Evolutionary conservation across 2,113 vertebrate species (phyloP), one percentile per base, ranked within the genome.

Genomic region (Rhynchomys soricoides): DNA sequence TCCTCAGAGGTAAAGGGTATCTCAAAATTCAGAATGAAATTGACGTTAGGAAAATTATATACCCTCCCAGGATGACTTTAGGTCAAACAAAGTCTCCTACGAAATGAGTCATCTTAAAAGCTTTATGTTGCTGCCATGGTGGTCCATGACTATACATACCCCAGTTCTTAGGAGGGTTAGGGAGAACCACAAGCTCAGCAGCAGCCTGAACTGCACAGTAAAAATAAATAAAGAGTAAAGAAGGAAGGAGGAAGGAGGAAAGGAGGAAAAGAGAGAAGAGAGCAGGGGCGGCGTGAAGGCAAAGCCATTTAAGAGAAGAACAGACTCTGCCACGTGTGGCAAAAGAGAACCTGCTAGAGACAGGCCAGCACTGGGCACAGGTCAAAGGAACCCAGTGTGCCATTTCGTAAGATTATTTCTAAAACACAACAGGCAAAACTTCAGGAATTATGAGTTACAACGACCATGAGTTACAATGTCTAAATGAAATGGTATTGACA

Each of bases 401-500:
- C 89, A 74, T 31, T 93, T 55, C 87, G 12, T n/a, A n/a, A 24
- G 52, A 43, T 88, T 78, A 83, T 66, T 91, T 95, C 57, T 52
- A 92, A 94, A 95, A 85, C 15, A 22, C 68, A 91, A 92, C 15
- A 90, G 37, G 22, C 22, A 90, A 87, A 64, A 90, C 68, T 85
- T 85, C 17, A 62, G 81, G 81, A 24, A 74, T 13, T 45, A 74
- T 57, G 82, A 74, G 37, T 94, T 95, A 82, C 68, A 40, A 66
- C 29, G 87, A 24, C 17, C 40, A 85, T 10, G 3, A 89, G 40
- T 96, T 87, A 89, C 34, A 94, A 89, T 78, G 86, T 95, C 68
- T 93, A 40, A 75, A 96, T 79, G 59, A 95, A 89, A 95, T 16
- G 75, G 22, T 70, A n/a, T n/a, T 91, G 37, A 85, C 87, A 93